Conservation (phyloP, 2,113 vertebrate genomes). For the Panthera leo region DNA sequence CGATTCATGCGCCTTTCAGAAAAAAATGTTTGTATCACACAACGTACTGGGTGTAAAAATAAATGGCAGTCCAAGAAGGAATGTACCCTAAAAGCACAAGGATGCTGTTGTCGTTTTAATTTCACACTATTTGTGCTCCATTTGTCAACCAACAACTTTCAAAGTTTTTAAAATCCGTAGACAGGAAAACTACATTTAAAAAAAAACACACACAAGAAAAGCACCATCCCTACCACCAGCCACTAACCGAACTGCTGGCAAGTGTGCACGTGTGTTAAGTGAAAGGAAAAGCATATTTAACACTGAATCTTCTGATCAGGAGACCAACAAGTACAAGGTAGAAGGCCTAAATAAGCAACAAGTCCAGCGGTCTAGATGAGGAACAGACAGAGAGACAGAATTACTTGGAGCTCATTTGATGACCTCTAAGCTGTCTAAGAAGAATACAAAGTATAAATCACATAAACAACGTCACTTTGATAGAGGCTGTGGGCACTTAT, state of each 20-base stretch:
- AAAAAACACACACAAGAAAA: neutral
- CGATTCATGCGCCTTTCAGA: neutral
- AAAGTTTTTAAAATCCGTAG: neutral
- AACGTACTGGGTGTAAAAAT: neutral
- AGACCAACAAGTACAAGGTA: neutral
- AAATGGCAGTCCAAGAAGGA: neutral
- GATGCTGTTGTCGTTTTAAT: neutral
- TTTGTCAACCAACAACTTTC: neutral
- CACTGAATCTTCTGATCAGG: neutral
- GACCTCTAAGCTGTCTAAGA: slow-evolving; percentile 14
- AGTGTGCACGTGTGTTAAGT: neutral
- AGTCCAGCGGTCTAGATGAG: neutral
- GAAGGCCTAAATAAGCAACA: slow-evolving; percentile 22
- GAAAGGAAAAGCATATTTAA: slow-evolving; percentile 15
- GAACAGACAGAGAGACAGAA: slow-evolving; percentile 40
- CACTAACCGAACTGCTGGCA: neutral
- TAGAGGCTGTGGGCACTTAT: neutral
- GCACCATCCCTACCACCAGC: neutral
- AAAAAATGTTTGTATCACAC: neutral
- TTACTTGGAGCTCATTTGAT: slow-evolving; percentile 19
- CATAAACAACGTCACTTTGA: neutral
- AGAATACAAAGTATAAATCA: slow-evolving; percentile 39
- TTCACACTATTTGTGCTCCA: neutral
- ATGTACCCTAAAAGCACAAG: neutral
- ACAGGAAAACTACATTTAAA: neutral